Percentiles rank a stretch among this genome's conserved stretches.
Conservation (phyloP, 2,888 invertebrate genomes). For the Eupeodes luniger region DNA sequence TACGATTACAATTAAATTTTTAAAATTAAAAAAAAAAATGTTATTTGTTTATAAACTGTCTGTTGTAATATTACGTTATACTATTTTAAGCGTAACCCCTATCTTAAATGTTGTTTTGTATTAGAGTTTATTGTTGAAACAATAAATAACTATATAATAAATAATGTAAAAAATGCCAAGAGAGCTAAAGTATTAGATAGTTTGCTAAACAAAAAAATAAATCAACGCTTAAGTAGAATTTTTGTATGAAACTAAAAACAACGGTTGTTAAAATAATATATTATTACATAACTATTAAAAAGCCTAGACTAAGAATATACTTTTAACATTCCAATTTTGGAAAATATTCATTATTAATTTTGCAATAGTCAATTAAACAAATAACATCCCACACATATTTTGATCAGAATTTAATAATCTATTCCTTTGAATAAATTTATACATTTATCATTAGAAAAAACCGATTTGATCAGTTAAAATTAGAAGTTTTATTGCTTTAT, state of each 20-base stretch:
- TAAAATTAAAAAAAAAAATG: not conserved
- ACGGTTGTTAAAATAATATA: constrained; percentile 23
- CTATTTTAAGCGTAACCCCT: not conserved
- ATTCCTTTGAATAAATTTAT: not conserved
- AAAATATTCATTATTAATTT: not conserved
- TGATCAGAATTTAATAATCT: not conserved
- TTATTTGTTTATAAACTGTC: not conserved
- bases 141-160: constrained; percentile 19
- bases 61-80: not conserved
- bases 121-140: not conserved
- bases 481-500: too few species aligned
- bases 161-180: not conserved
- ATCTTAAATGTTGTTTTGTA: constrained; percentile 27
- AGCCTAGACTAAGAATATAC: not conserved
- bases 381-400: not conserved
- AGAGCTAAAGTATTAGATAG: constrained; percentile 9
- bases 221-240: constrained; percentile 23
- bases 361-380: constrained; percentile 36
- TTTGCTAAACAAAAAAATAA: constrained; percentile 3
- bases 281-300: constrained; percentile 1
- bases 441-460: not conserved
- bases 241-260: constrained; percentile 24
- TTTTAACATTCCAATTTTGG: constrained; percentile 13
- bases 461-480: not conserved
- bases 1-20: constrained; percentile 7